Evolutionary conservation across 2,888 invertebrate species (phyloP).

Genomic region (Caenorhabditis parvicauda): DNA sequence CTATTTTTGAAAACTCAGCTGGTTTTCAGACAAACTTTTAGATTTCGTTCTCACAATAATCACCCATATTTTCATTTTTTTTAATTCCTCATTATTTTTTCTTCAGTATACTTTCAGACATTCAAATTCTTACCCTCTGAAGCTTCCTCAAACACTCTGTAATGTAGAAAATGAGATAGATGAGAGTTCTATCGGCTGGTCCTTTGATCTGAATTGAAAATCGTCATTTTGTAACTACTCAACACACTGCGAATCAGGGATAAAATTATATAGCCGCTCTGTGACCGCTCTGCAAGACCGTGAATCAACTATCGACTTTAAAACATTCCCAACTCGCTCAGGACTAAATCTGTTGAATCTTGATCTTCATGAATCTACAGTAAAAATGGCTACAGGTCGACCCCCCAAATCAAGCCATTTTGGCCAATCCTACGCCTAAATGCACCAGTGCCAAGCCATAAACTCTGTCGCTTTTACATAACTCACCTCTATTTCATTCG

Average conservation of each 20-base stretch:
- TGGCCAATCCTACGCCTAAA: too few relatives aligned
- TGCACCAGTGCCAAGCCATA: too few relatives aligned
- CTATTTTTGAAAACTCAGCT: neutral
- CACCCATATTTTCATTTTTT: too few relatives aligned
- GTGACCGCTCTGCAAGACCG: too few relatives aligned
- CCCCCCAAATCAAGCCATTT: too few relatives aligned
- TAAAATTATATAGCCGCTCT: too few relatives aligned
- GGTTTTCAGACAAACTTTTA: neutral
- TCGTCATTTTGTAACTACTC: neutral
- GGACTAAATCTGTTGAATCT: neutral
- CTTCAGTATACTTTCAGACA: constrained; percentile 4
- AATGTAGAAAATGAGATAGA: constrained; percentile 93
- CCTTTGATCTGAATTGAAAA: constrained; percentile 70
- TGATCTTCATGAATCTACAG: too few relatives aligned
- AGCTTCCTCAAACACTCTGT: constrained; percentile 93
- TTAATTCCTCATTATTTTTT: neutral
- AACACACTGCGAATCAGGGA: neutral
- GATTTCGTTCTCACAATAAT: constrained; percentile 3
- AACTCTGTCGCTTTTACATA: too few relatives aligned
- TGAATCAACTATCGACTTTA: neutral
- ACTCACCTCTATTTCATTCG: too few relatives aligned
- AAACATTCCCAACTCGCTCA: neutral
- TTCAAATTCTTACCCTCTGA: constrained; percentile 71
- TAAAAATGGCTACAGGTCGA: too few relatives aligned
- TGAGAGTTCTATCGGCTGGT: constrained; percentile 90